A percentile compares a stretch with the other conserved stretches of the same genome.
phyloP scores from a whole-genome alignment of 23 tunicate species.

The Clavelina lepadiformis region DNA sequence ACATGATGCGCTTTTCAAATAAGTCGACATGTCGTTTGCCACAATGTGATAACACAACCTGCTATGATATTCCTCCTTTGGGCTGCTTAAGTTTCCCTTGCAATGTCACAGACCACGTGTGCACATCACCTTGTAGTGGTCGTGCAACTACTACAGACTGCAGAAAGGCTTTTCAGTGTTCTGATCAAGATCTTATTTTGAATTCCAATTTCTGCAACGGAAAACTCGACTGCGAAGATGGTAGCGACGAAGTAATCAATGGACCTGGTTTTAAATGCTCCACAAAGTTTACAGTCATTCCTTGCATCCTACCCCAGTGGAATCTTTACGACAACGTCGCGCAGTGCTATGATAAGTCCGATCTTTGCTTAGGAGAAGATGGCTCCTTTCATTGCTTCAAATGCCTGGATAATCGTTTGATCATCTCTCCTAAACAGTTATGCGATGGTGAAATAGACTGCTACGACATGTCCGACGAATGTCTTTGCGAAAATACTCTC shows the following conservation, averaged over 20 bases:
- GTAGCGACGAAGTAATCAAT: conserved; percentile 3
- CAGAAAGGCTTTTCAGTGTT: conserved; percentile 3
- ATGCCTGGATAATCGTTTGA: neutral
- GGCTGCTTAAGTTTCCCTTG: neutral
- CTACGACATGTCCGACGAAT: conserved; percentile 15
- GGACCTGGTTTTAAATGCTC: conserved; percentile 10
- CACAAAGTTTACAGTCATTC: neutral
- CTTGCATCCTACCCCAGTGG: conserved; percentile 7
- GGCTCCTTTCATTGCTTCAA: neutral
- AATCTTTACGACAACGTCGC: conserved; percentile 12
- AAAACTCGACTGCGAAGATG: conserved; percentile 1
- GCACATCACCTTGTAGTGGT: neutral
- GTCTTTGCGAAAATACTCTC: conserved; percentile 10
- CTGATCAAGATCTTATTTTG: neutral
- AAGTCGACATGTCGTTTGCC: no score
- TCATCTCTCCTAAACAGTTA: neutral
- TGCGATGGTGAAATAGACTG: conserved; percentile 16
- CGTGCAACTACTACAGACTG: neutral
- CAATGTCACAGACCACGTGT: neutral
- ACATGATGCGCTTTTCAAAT: no score
- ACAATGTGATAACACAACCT: neutral
- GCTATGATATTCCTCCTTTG: neutral
- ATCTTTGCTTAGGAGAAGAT: neutral
- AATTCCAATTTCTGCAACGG: conserved; percentile 8
- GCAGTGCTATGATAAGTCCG: neutral